A percentile compares a stretch with the other conserved stretches of the same genome.
Evolutionary conservation across 2,797 vertebrate species (phyloP).

Genomic region (Fistularia tabacaria): DNA sequence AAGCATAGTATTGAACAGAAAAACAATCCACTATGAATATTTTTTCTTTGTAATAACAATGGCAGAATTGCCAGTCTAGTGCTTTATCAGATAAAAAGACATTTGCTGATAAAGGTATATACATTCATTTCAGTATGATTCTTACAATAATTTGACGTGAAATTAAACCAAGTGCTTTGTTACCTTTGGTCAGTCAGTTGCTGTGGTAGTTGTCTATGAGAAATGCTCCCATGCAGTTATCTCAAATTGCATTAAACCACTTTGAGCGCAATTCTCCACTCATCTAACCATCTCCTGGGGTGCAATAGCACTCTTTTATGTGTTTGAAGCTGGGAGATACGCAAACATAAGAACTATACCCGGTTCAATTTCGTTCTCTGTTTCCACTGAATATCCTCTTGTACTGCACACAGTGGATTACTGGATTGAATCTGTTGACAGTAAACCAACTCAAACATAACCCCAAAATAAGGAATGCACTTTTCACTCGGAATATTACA

Average conservation of each 20-base stretch:
- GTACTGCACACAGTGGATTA: constrained; percentile 2
- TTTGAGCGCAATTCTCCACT: constrained; percentile 52
- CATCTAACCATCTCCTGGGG: constrained; percentile 42
- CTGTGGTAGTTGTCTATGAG: constrained; percentile 66
- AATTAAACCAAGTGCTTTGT: constrained; percentile 39
- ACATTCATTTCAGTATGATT: constrained; percentile 25
- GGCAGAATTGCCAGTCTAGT: no score
- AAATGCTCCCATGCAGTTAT: constrained; percentile 46
- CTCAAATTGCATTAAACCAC: constrained; percentile 49
- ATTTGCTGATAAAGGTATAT: constrained; percentile 15
- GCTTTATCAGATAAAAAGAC: no score
- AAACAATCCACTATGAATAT: no score
- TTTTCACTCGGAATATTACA: constrained; percentile 8
- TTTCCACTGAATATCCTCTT: constrained; percentile 4
- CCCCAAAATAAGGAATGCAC: constrained; percentile 9
- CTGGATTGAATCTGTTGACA: not conserved
- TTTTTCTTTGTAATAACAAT: no score
- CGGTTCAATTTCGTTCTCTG: not conserved
- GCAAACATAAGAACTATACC: constrained; percentile 1
- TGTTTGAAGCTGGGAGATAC: not conserved
- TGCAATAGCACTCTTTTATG: constrained; percentile 20
- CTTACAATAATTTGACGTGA: constrained; percentile 40
- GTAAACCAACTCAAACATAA: constrained; percentile 1
- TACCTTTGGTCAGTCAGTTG: constrained; percentile 62
- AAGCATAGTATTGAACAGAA: no score